Base-by-base conservation (phyloP, 2,888 invertebrate species). In the Hermaeophaga mercurialis region DNA sequence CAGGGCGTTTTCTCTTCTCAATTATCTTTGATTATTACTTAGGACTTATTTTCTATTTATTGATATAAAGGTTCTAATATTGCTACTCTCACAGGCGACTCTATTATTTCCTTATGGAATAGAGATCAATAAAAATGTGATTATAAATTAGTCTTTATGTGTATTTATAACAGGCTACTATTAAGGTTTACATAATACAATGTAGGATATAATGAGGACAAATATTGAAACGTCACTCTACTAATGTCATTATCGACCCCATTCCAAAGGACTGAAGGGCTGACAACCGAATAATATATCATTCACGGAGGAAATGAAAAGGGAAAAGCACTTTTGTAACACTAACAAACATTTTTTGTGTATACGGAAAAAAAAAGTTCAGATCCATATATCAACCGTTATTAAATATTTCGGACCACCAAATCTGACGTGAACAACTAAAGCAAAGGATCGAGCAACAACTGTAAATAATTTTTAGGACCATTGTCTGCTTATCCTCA, bases 381-480 rank as follows among this genome's bases (percentile, higher is more conserved):
- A 18, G 34, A 44, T 52, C 52, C 52, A 52, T 52, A 52, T 52
- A 52, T 52, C 52, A 38, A 33, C 3, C 12, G 34, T 43, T 52
- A 52, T 52, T 44, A 52, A 52, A 52, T 52, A 43, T 52, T 52
- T 52, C 52, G 52, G 43, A 43, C 52, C 52, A 34, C 52, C 44
- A 52, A 43, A 26, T 52, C 24, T 52, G 52, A 33, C 43, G 43
- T 17, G 34, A 52, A 52, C 44, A 52, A 52, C 22, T 24, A 52
- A 43, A 24, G 33, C 43, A 34, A 28, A 31, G 24, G 8, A 44
- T 43, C 31, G 24, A 43, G 24, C 15, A 52, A n/a, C 43, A 33
- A 43, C 43, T 43, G 52, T 34, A 52, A 48, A 43, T 52, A 52
- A 52, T 43, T 43, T 52, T 52, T 34, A 3, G 43, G 33, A 17